Percentiles rank a stretch among this genome's conserved stretches.
Conservation (phyloP, 2,797 vertebrate genomes). For the Thripadectes ignobilis region DNA sequence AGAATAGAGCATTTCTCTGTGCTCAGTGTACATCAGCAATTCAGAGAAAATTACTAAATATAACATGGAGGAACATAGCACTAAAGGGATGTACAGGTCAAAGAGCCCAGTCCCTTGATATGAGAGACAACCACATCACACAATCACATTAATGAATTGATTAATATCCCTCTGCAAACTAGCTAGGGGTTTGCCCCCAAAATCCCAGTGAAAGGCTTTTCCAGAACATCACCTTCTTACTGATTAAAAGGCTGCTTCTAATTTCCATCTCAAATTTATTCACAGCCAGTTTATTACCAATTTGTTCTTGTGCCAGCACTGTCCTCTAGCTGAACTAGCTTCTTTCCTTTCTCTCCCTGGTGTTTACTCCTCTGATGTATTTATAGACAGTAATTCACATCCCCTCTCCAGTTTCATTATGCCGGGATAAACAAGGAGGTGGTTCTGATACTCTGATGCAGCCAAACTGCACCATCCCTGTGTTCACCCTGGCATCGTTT, state of each 20-base stretch:
- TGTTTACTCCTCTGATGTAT: constrained; percentile 26
- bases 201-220: constrained; percentile 53
- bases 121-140: neutral
- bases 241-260: constrained; percentile 57
- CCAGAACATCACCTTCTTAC: constrained; percentile 29
- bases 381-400: constrained; percentile 38
- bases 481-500: neutral
- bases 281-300: constrained; percentile 45
- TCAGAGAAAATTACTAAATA: constrained; percentile 30
- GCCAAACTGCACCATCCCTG: neutral
- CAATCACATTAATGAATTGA: constrained; percentile 37
- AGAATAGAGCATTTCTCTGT: neutral
- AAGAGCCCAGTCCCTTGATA: neutral
- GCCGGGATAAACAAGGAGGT: neutral
- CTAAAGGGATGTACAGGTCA: constrained; percentile 6
- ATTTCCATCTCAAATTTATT: constrained; percentile 67
- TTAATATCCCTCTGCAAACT: constrained; percentile 32
- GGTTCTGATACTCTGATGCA: neutral
- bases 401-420: constrained; percentile 7
- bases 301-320: constrained; percentile 52
- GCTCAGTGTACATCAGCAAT: neutral
- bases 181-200: constrained; percentile 1
- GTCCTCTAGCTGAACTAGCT: constrained; percentile 60
- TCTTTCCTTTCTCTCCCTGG: constrained; percentile 27
- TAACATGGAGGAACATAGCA: neutral